Conservation (phyloP, 2,797 vertebrate species). For the Enteromius afrohamiltoni region DNA sequence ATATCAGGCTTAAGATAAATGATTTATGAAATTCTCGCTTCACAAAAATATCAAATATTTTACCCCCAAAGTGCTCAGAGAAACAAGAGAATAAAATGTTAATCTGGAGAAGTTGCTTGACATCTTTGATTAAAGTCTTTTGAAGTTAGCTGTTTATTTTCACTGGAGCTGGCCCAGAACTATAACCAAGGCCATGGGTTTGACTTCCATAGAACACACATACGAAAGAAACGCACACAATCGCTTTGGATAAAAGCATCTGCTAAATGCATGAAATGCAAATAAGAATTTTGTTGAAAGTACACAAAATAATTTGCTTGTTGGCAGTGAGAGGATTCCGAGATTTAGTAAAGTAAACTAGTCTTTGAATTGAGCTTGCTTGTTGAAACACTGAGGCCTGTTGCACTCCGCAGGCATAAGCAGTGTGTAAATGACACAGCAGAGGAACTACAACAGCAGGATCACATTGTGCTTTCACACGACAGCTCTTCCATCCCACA, state of each 20-base stretch:
- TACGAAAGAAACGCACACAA: not conserved
- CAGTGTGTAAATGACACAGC: not conserved
- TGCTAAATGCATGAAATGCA: constrained; percentile 18
- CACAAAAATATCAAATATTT: not conserved
- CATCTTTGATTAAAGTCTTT: constrained; percentile 54
- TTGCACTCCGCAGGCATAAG: not conserved
- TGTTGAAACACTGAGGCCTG: constrained; percentile 9
- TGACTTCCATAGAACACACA: not conserved
- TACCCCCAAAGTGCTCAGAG: not conserved
- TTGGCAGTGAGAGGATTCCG: constrained; percentile 6
- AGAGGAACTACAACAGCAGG: not conserved
- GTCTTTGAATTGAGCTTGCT: constrained; percentile 29
- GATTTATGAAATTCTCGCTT: not conserved
- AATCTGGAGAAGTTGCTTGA: constrained; percentile 21
- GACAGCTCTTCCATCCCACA: not conserved
- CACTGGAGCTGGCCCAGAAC: constrained; percentile 57
- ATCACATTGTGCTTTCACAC: not conserved
- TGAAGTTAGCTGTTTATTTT: constrained; percentile 54
- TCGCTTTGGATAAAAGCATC: not conserved
- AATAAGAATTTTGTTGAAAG: constrained; percentile 43
- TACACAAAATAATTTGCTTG: constrained; percentile 25
- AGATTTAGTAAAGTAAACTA: constrained; percentile 21
- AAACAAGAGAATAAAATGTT: not conserved
- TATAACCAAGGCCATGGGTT: constrained; percentile 21
- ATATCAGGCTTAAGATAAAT: not conserved